Evolutionary conservation across 2,797 vertebrate species (phyloP).

Genomic region (Pipistrellus pipistrellus): DNA sequence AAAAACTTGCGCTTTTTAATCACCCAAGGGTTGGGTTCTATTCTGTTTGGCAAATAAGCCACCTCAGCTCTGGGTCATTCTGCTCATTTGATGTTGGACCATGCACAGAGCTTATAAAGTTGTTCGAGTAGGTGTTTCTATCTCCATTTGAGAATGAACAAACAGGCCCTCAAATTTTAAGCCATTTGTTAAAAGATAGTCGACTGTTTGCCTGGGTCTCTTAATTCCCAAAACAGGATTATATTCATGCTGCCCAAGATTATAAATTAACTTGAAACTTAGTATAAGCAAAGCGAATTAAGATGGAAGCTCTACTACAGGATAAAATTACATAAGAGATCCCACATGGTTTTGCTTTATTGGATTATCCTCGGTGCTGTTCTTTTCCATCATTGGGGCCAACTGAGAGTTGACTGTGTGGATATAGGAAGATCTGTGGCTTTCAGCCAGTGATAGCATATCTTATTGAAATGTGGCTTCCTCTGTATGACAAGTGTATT

Average conservation of each 20-base stretch:
- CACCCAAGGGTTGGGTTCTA: not conserved
- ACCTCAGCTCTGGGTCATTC: not conserved
- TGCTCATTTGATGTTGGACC: not conserved
- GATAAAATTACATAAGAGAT: constrained; percentile 75
- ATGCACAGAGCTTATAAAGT: not conserved
- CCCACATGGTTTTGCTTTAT: constrained; percentile 65
- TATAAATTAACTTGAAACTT: constrained; percentile 72
- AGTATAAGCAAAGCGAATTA: constrained; percentile 75
- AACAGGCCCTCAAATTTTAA: not conserved
- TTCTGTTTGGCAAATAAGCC: too few relatives aligned
- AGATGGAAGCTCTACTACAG: constrained; percentile 62
- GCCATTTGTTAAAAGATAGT: not conserved
- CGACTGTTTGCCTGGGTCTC: constrained; percentile 24
- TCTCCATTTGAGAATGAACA: not conserved
- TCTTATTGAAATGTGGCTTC: constrained; percentile 79
- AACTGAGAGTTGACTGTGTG: constrained; percentile 55
- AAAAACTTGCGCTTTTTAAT: not conserved
- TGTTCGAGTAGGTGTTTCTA: not conserved
- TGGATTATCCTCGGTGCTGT: constrained; percentile 69
- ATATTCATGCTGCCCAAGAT: constrained; percentile 27
- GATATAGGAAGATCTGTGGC: constrained; percentile 63
- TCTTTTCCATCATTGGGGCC: constrained; percentile 72
- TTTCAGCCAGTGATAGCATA: constrained; percentile 68
- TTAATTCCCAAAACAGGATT: constrained; percentile 52
- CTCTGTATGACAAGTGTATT: constrained; percentile 78